Percentiles rank a stretch among this genome's conserved stretches.
Evolutionary conservation across 2,113 vertebrate genomes (phyloP).

Genomic region (Podarcis raffonei): DNA sequence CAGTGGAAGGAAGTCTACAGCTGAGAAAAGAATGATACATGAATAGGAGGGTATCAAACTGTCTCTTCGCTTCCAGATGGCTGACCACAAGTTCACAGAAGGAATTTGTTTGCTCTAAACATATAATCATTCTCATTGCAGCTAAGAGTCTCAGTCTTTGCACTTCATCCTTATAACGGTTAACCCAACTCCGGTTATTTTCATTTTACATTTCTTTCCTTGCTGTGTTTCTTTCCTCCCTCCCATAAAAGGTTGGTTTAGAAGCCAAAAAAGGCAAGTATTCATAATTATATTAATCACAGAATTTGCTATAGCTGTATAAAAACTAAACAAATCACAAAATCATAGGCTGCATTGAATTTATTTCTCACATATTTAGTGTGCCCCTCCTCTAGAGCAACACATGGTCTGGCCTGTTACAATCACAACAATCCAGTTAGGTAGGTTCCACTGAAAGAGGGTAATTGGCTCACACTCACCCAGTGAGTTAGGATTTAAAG

Average conservation of each 20-base stretch:
- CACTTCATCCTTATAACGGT: neutral
- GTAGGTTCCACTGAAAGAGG: neutral
- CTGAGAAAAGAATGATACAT: neutral
- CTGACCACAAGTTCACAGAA: constrained; percentile 8
- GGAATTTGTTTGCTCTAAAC: constrained; percentile 5
- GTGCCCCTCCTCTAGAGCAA: neutral
- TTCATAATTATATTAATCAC: neutral
- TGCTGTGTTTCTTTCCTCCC: neutral
- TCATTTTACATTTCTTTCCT: neutral
- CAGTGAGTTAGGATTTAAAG: neutral
- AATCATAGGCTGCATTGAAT: neutral
- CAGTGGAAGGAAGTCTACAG: neutral
- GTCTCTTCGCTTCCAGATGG: constrained; percentile 3
- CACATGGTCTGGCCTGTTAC: neutral
- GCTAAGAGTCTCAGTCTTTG: neutral
- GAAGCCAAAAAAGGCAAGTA: neutral
- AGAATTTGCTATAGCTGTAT: neutral
- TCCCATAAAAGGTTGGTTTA: neutral
- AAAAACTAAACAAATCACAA: neutral
- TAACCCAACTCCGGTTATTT: neutral
- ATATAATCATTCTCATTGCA: neutral
- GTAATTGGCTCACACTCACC: neutral
- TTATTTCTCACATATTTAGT: neutral
- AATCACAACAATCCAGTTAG: neutral
- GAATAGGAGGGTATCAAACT: constrained; percentile 3